Evolutionary conservation across 2,797 vertebrate species (phyloP).

Genomic region (Sitta carolinensis): DNA sequence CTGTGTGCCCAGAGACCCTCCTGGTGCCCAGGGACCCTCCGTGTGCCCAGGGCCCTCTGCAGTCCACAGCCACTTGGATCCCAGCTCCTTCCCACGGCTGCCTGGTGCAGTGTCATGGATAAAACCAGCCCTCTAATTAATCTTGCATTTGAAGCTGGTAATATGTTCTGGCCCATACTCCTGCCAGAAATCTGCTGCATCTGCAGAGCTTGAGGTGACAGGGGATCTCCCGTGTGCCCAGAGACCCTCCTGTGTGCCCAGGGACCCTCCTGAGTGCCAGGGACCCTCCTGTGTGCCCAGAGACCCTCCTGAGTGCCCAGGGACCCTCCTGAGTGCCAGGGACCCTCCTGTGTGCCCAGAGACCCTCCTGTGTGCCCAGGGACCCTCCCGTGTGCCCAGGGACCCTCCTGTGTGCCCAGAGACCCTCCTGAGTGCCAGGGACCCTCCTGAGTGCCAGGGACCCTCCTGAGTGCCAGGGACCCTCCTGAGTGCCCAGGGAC

Average conservation of each 20-base stretch:
- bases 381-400: background rate
- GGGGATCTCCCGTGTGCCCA: too few relatives aligned
- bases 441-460: background rate
- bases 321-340: background rate
- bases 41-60: background rate
- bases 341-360: background rate
- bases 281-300: too few relatives aligned
- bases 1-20: background rate
- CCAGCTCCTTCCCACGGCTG: background rate
- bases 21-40: too few relatives aligned
- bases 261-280: background rate
- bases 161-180: background rate
- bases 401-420: background rate
- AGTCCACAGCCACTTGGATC: background rate
- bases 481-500: background rate
- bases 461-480: background rate
- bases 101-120: background rate
- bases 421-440: too few relatives aligned
- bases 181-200: conserved; percentile 44
- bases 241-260: background rate
- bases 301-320: too few relatives aligned
- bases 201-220: conserved; percentile 29
- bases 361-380: too few relatives aligned
- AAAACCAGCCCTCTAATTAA: background rate
- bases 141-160: background rate